Evolutionary conservation across 2,113 vertebrate species (phyloP).

Genomic region (Lophius piscatorius): DNA sequence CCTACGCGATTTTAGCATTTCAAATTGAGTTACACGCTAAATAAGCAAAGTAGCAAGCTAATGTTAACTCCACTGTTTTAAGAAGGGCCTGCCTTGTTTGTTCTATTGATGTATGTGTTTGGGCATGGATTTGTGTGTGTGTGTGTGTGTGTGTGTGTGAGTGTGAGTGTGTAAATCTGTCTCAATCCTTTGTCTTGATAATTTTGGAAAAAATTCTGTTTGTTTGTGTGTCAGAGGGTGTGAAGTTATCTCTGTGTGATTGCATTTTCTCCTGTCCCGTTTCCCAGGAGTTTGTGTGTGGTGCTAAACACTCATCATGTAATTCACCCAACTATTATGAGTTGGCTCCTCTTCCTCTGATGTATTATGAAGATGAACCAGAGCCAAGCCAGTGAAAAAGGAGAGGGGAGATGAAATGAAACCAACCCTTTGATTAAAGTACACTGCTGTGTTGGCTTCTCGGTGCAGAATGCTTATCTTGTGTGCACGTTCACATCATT

Average conservation of each 20-base stretch:
- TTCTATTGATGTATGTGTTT: constrained; percentile 38
- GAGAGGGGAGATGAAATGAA: constrained; percentile 52
- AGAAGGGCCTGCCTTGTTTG: constrained; percentile 55
- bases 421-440: constrained; percentile 62
- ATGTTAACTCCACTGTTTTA: constrained; percentile 64
- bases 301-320: constrained; percentile 64
- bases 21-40: constrained; percentile 79
- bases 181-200: constrained; percentile 39
- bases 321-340: constrained; percentile 67
- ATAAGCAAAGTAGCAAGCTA: constrained; percentile 62
- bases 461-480: constrained; percentile 22
- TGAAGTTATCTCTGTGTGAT: constrained; percentile 12
- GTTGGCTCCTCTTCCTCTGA: constrained; percentile 58
- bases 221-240: constrained; percentile 10
- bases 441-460: constrained; percentile 34
- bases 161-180: too few relatives aligned
- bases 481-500: constrained; percentile 5
- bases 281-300: constrained; percentile 46
- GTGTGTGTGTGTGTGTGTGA: constrained; percentile 6
- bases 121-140: constrained; percentile 10
- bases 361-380: constrained; percentile 69
- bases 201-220: constrained; percentile 49
- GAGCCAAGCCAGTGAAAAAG: constrained; percentile 55
- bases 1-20: constrained; percentile 75
- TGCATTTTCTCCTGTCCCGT: constrained; percentile 14